A percentile compares a stretch with the other conserved stretches of the same genome.
phyloP scores from a whole-genome alignment of 2,888 invertebrate species.

The Ganaspis brasiliensis region DNA sequence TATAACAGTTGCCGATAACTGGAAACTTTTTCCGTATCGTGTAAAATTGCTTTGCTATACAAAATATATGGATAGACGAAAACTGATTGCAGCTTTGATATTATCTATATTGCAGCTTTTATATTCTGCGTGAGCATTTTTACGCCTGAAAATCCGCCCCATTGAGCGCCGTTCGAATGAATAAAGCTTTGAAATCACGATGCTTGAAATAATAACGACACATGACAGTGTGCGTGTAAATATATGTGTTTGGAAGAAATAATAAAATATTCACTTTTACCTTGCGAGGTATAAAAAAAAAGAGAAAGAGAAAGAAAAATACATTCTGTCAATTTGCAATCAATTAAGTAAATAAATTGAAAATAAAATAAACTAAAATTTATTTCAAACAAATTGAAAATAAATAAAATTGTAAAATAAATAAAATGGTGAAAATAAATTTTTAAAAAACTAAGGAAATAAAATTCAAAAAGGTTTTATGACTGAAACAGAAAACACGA shows the following conservation, averaged over 20 bases:
- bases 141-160: conserved; percentile 25
- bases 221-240: background rate
- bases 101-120: conserved; percentile 31
- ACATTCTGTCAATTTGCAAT: too few relatives aligned
- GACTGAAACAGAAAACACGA: too few relatives aligned
- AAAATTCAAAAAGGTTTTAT: too few relatives aligned
- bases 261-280: background rate
- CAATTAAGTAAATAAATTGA: too few relatives aligned
- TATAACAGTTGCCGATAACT: background rate
- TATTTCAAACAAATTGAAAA: too few relatives aligned
- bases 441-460: too few relatives aligned
- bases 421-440: too few relatives aligned
- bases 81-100: conserved; percentile 36
- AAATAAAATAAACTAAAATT: too few relatives aligned
- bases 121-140: conserved; percentile 37
- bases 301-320: background rate
- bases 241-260: background rate
- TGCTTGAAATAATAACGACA: conserved; percentile 17
- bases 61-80: conserved; percentile 11
- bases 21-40: conserved; percentile 1
- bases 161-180: conserved; percentile 22
- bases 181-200: conserved; percentile 24
- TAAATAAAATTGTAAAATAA: too few relatives aligned
- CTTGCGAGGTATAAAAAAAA: background rate
- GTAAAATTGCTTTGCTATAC: background rate